These are phyloP conservation scores for Neogobius melanostomus DNA, from an alignment of 2,113 vertebrate genomes.

Conservation along the genomic window DNA sequence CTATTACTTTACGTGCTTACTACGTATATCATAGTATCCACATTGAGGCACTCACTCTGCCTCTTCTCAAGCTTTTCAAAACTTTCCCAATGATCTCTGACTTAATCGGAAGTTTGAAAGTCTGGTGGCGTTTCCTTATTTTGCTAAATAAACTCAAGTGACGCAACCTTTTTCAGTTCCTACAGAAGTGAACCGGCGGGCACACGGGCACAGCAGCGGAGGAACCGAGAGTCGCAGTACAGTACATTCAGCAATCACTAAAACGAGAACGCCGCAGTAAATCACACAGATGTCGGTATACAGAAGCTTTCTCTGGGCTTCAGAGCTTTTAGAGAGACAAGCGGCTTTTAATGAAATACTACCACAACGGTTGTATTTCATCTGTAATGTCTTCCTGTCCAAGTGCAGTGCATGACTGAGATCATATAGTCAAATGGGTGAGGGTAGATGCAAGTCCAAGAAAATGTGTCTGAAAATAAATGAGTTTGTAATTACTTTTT, in stretches of 20 bases:
- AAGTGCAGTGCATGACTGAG: background rate
- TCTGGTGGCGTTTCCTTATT: conserved; percentile 40
- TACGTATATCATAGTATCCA: no score
- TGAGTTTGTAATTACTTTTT: no score
- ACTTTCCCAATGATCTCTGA: no score
- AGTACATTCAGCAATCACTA: conserved; percentile 12
- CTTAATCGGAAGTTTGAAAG: no score
- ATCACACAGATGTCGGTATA: background rate
- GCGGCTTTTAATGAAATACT: conserved; percentile 38
- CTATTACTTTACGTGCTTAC: no score
- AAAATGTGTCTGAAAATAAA: no score
- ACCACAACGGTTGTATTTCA: conserved; percentile 32
- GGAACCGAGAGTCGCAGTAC: background rate
- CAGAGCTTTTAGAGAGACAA: conserved; percentile 33
- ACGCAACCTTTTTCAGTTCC: conserved; percentile 21
- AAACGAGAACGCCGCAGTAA: conserved; percentile 23
- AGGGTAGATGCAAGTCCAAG: no score
- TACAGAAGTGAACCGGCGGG: conserved; percentile 8
- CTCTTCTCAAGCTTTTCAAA: no score
- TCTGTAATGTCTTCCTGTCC: conserved; percentile 7
- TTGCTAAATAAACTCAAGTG: background rate
- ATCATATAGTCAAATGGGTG: background rate
- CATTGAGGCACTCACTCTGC: no score
- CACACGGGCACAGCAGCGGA: background rate
- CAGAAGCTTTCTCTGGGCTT: background rate